Base-by-base conservation (phyloP, 2,888 invertebrate genomes). In the Amiota mariae region DNA sequence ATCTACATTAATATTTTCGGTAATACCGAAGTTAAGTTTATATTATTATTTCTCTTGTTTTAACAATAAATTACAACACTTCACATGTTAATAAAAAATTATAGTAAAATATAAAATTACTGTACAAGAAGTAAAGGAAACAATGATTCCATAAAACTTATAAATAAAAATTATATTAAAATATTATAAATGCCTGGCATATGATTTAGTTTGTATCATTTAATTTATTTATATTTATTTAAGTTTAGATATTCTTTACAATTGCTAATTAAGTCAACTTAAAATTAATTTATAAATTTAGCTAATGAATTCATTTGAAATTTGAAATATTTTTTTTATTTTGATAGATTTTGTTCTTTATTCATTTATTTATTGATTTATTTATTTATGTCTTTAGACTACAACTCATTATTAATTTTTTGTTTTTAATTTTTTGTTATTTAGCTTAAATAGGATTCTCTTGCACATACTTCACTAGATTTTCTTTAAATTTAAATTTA, bases 371-470 rank as follows among this genome's bases (percentile, higher is more conserved):
- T 75, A 73, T 77, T 68, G 59, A 56, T 75, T 75, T 71, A 15
- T 71, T 46, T 63, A 54, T 72, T 48, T 63, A 66, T 24, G 8
- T 59, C 15, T 75, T 78, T 79, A 75, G 75, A 73, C 75, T 75
- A 76, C 79, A 59, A 76, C 72, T 61, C 20, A 20, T 67, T 73
- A 76, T 75, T 76, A 73, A 61, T 72, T 76, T 70, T 71, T 73
- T 77, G 78, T 67, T 77, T 72, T 76, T 72, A n/a, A n/a, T 75
- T 70, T 71, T 59, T 66, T 63, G 61, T 82, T 80, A 76, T 66
- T 48, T 85, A 83, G 83, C 83, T 83, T 85, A 83, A 85, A 82
- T 83, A 83, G 83, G 83, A 83, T 83, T 78, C 77, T 11, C 47
- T 66, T 66, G 64, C 64, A 66, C 15, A 66, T 36, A 36, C n/a